phyloP scores from a whole-genome alignment of 1,140 invertebrate species.

The Ectropis grisescens region DNA sequence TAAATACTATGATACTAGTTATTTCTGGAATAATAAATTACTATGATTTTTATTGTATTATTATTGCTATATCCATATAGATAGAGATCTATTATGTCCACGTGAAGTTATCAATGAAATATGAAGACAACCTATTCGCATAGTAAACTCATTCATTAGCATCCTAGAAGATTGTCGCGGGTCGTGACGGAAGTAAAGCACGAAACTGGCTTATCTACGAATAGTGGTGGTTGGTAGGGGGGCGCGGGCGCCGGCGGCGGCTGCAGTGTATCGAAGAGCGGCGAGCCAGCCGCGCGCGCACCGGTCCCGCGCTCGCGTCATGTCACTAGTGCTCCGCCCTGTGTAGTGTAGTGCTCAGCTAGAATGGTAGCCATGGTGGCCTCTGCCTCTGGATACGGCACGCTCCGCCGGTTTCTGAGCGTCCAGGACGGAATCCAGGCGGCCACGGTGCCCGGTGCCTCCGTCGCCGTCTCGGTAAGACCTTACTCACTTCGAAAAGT shows the following conservation, averaged over 20 bases:
- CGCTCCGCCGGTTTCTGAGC: constrained; percentile 57
- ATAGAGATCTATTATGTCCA: no score
- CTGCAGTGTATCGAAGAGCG: no score
- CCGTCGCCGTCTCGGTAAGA: constrained; percentile 62
- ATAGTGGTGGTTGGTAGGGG: constrained; percentile 28
- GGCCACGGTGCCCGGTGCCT: constrained; percentile 37
- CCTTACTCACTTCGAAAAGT: constrained; percentile 1
- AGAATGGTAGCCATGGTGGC: constrained; percentile 61
- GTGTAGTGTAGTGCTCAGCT: constrained; percentile 40
- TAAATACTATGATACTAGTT: no score
- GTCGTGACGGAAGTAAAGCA: constrained; percentile 2
- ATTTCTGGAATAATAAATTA: no score
- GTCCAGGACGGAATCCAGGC: constrained; percentile 29
- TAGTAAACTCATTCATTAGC: no score
- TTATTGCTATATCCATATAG: no score
- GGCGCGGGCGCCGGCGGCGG: constrained; percentile 22
- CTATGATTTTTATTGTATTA: no score
- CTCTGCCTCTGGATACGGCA: constrained; percentile 61
- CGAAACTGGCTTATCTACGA: constrained; percentile 1
- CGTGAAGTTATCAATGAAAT: no score
- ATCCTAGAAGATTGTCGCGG: no score
- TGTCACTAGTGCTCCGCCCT: constrained; percentile 34
- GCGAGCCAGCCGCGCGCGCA: constrained; percentile 45
- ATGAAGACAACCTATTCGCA: no score
- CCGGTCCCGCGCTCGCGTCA: constrained; percentile 25